Evolutionary conservation across 2,888 invertebrate species (phyloP), one percentile per base, ranked within the genome.

Genomic region (Ypsolopha scabrella): DNA sequence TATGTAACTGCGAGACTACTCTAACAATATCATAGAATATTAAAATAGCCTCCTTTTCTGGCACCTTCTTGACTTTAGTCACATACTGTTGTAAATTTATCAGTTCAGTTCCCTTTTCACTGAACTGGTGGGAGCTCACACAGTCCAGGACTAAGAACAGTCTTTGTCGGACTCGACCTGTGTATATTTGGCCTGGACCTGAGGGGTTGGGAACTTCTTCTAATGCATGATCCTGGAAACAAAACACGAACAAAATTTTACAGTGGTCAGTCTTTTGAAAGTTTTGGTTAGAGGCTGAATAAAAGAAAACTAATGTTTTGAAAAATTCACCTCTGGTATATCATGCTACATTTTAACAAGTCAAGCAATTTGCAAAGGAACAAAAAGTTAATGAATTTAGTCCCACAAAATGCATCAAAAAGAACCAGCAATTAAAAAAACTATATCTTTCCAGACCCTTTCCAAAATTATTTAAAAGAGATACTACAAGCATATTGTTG

Each of bases 1-100:
- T 89, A 79, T 94, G 94, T 59, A 94, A 85, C 75, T 89, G 90
- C 51, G 91, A 89, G 1, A 94, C 93, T 49, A 93, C 90, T 65
- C 90, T 85, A 41, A 93, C 92, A 60, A 93, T 91, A 70, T 93
- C 91, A 66, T 90, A 90, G 68, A 94, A 93, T 67, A 94, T 92
- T 48, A 91, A 68, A 41, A 94, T 82, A 1, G 93, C 92, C 68
- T 93, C 92, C 60, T 88, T 90, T 67, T 94, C 93, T 0, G 89
- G 88, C 3, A 94, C 87, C 65, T 92, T 92, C 67, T 93, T 93
- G 54, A 92, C 92, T 72, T 90, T 90, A 48, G 93, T 93, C 24
- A 94, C 92, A 67, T 93, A 92, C 63, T 93, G 91, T 64, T 93
- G 92, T 3, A 93, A 78, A 68, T 92, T 93, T 38, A 92, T 88